Evolutionary conservation across 2,888 invertebrate genomes (phyloP).

Genomic region (Deladenus siricidicola): DNA sequence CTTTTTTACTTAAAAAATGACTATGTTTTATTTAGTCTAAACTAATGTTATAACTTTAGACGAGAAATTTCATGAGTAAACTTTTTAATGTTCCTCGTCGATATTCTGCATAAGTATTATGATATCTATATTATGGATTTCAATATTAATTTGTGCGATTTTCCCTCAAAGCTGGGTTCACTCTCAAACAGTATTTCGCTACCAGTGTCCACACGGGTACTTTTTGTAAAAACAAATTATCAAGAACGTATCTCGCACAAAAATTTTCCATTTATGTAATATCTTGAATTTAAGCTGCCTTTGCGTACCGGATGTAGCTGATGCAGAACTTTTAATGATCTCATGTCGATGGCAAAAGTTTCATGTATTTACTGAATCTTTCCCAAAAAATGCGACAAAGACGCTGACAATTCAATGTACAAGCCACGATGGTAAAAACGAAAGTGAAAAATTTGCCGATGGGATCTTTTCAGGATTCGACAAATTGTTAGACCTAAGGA

Average conservation of each 20-base stretch:
- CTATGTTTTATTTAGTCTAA: no score
- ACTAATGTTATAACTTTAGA: neutral
- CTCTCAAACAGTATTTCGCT: neutral
- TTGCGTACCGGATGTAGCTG: slow-evolving; percentile 37
- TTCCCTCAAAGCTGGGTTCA: neutral
- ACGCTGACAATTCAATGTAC: slow-evolving; percentile 25
- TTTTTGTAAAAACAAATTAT: neutral
- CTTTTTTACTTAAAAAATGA: no score
- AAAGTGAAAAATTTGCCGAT: neutral
- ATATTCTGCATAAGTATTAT: neutral
- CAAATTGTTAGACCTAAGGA: slow-evolving; percentile 23
- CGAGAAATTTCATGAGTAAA: neutral
- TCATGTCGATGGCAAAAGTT: slow-evolving; percentile 22
- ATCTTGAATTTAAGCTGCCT: slow-evolving; percentile 34
- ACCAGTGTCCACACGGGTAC: slow-evolving; percentile 7
- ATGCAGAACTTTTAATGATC: slow-evolving; percentile 24
- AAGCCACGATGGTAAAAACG: slow-evolving; percentile 4
- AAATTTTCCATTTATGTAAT: neutral
- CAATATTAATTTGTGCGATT: neutral
- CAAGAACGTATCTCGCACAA: neutral
- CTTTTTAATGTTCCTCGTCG: neutral
- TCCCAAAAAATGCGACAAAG: slow-evolving; percentile 29
- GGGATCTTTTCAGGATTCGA: slow-evolving; percentile 24
- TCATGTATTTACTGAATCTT: slow-evolving; percentile 10
- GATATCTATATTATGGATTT: neutral